phyloP scores from a whole-genome alignment of 2,888 invertebrate genomes.

The Panzeria rudis region DNA sequence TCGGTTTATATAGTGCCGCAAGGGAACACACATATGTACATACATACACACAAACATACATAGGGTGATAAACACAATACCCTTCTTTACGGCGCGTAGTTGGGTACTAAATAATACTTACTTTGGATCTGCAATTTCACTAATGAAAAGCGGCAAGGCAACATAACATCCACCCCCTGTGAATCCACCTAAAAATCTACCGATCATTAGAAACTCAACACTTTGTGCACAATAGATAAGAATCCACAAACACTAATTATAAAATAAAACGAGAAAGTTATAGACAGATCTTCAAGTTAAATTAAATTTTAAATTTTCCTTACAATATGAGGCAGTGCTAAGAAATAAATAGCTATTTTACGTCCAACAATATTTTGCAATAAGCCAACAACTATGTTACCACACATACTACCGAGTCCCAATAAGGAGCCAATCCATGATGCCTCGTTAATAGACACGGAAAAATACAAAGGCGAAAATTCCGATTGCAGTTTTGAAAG shows the following conservation, averaged over 20 bases:
- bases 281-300: background rate
- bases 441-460: constrained; percentile 75
- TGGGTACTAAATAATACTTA: constrained; percentile 73
- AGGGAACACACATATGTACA: no score
- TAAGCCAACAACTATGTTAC: constrained; percentile 78
- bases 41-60: no score
- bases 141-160: constrained; percentile 80
- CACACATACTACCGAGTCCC: constrained; percentile 79
- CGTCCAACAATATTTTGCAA: constrained; percentile 78
- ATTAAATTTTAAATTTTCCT: constrained; percentile 52
- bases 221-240: constrained; percentile 78
- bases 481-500: constrained; percentile 77
- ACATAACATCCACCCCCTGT: constrained; percentile 81
- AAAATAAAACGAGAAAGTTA: background rate
- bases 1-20: no score
- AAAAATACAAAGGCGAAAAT: constrained; percentile 76
- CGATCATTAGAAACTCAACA: constrained; percentile 79
- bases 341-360: constrained; percentile 77
- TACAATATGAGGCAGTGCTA: constrained; percentile 80
- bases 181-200: constrained; percentile 79
- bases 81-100: no score
- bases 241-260: constrained; percentile 79
- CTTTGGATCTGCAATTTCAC: constrained; percentile 81
- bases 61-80: no score
- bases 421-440: constrained; percentile 82